phyloP scores from a whole-genome alignment of 2,113 vertebrate genomes.

The Spea multiplicata region DNA sequence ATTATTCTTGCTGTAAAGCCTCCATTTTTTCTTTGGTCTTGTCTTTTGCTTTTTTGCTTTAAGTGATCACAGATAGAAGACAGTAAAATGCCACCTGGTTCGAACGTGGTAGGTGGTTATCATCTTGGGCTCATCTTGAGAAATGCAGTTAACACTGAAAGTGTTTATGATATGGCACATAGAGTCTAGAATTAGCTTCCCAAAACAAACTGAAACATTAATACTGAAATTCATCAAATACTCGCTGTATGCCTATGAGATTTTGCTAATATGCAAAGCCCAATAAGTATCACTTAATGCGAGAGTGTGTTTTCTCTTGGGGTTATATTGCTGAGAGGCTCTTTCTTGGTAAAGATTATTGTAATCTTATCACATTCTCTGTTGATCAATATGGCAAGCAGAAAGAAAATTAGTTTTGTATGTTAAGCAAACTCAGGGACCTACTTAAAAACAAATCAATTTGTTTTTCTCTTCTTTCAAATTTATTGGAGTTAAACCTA shows the following conservation, averaged over 20 bases:
- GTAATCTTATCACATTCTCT: slow-evolving; percentile 48
- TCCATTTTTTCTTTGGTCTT: too few species aligned
- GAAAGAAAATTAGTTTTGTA: slow-evolving; percentile 49
- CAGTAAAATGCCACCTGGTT: too few species aligned
- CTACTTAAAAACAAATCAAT: slow-evolving; percentile 45
- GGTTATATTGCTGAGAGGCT: slow-evolving; percentile 34
- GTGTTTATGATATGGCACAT: too few species aligned
- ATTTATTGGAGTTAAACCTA: slow-evolving; percentile 42
- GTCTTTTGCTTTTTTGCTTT: too few species aligned
- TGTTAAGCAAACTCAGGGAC: slow-evolving; percentile 46
- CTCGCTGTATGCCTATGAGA: background rate
- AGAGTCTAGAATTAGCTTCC: background rate
- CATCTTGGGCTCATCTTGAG: too few species aligned
- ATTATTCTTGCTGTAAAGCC: too few species aligned
- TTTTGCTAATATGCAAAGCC: slow-evolving; percentile 23
- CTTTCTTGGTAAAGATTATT: slow-evolving; percentile 48
- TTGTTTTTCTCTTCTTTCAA: slow-evolving; percentile 34
- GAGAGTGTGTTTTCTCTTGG: slow-evolving; percentile 40
- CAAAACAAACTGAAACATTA: background rate
- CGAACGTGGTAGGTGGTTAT: too few species aligned
- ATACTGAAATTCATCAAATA: background rate
- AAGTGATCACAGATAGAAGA: too few species aligned
- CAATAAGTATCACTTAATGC: slow-evolving; percentile 43
- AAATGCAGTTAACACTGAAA: too few species aligned
- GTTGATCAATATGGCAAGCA: slow-evolving; percentile 47